Evolutionary conservation across 2,113 vertebrate genomes (phyloP).

Genomic region (Phycodurus eques): DNA sequence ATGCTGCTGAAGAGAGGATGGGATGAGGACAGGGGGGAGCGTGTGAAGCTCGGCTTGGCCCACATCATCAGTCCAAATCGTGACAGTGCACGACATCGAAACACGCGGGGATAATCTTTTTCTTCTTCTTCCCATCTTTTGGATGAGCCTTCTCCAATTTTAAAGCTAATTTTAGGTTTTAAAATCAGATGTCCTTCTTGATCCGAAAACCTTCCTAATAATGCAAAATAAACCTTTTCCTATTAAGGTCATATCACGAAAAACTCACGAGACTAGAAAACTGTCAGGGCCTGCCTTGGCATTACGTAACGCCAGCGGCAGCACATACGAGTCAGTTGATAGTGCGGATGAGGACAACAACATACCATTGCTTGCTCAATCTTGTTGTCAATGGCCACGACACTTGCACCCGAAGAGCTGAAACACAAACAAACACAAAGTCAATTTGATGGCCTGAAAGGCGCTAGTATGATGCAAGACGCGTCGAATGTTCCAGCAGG

Average conservation of each 20-base stretch:
- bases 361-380: slow-evolving; percentile 97
- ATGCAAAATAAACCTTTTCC: not conserved
- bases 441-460: not conserved
- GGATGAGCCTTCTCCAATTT: not conserved
- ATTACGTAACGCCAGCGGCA: not conserved
- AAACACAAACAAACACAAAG: slow-evolving; percentile 30
- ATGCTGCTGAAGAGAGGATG: slow-evolving; percentile 31
- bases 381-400: slow-evolving; percentile 98
- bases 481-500: slow-evolving; percentile 3
- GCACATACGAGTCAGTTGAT: not conserved
- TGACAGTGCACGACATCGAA: slow-evolving; percentile 12
- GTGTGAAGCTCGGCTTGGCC: slow-evolving; percentile 50
- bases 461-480: slow-evolving; percentile 5
- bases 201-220: not conserved
- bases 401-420: slow-evolving; percentile 92
- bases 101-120: no score
- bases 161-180: not conserved
- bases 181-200: not conserved
- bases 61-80: slow-evolving; percentile 33
- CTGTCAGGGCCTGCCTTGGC: not conserved
- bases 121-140: not conserved
- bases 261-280: not conserved
- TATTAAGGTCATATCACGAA: not conserved
- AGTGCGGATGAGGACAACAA: slow-evolving; percentile 7
- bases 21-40: slow-evolving; percentile 13